These are phyloP conservation scores for Thecophora atra DNA, from an alignment of 2,888 invertebrate species.

Conservation along the genomic window DNA sequence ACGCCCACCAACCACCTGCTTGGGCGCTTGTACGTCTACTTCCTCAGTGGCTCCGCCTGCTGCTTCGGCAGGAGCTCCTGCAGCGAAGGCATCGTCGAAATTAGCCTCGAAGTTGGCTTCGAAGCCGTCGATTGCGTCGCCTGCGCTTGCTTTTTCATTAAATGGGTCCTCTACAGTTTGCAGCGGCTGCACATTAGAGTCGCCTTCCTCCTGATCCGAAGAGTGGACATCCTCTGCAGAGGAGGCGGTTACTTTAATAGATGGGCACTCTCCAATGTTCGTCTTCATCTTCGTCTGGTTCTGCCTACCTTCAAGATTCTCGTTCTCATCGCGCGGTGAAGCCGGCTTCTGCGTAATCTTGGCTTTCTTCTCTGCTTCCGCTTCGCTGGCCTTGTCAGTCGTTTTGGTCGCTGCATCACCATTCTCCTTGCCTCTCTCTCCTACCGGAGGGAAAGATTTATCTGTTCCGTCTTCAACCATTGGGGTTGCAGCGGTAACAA, in stretches of 20 bases:
- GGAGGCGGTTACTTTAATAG: constrained; percentile 20
- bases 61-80: constrained; percentile 45
- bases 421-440: constrained; percentile 55
- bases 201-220: constrained; percentile 52
- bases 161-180: constrained; percentile 59
- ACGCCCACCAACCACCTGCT: constrained; percentile 79
- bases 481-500: constrained; percentile 93
- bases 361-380: constrained; percentile 32
- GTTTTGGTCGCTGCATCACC: constrained; percentile 22
- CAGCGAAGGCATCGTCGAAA: constrained; percentile 67
- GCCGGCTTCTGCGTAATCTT: constrained; percentile 45
- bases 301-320: constrained; percentile 54
- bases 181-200: constrained; percentile 54
- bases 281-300: constrained; percentile 3
- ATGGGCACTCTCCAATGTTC: neutral
- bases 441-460: constrained; percentile 77
- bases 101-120: constrained; percentile 61
- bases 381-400: constrained; percentile 39
- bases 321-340: constrained; percentile 42
- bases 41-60: constrained; percentile 46
- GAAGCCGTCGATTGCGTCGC: constrained; percentile 47
- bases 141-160: constrained; percentile 52
- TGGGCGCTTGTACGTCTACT: constrained; percentile 67
- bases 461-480: constrained; percentile 85
- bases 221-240: constrained; percentile 53